Percentiles rank a stretch among this genome's conserved stretches.
phyloP scores from a whole-genome alignment of 1,140 invertebrate species.

The Brachionus manjavacas region DNA sequence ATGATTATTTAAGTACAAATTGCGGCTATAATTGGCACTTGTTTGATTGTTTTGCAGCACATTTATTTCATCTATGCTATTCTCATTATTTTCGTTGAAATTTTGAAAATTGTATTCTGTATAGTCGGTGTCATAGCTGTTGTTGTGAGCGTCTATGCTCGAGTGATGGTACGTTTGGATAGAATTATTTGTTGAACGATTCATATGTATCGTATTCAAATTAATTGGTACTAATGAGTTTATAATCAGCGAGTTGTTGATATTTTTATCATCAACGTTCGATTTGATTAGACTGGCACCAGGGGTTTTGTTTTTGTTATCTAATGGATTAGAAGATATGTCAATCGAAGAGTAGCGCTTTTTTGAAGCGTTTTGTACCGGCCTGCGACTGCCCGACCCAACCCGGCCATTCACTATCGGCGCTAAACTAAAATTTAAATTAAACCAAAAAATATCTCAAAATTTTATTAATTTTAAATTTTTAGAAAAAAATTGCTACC shows the following conservation, averaged over 20 bases:
- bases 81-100: background rate
- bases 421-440: background rate
- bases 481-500: background rate
- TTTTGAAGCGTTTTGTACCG: background rate
- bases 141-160: background rate
- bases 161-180: background rate
- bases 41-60: background rate
- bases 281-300: background rate
- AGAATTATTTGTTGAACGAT: background rate
- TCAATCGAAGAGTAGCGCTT: conserved; percentile 9
- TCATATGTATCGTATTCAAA: background rate
- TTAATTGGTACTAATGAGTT: background rate
- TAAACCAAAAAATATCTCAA: background rate
- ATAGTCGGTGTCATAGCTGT: conserved; percentile 17
- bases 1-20: background rate
- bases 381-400: conserved; percentile 11
- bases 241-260: background rate
- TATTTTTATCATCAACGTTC: background rate
- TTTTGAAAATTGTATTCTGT: background rate
- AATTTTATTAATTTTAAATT: background rate
- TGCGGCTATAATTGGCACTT: background rate
- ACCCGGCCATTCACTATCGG: background rate
- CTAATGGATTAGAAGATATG: background rate
- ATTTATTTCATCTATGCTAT: conserved; percentile 37
- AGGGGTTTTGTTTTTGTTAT: background rate